Conservation (phyloP, 2,888 invertebrate species). For the Apoderus coryli region DNA sequence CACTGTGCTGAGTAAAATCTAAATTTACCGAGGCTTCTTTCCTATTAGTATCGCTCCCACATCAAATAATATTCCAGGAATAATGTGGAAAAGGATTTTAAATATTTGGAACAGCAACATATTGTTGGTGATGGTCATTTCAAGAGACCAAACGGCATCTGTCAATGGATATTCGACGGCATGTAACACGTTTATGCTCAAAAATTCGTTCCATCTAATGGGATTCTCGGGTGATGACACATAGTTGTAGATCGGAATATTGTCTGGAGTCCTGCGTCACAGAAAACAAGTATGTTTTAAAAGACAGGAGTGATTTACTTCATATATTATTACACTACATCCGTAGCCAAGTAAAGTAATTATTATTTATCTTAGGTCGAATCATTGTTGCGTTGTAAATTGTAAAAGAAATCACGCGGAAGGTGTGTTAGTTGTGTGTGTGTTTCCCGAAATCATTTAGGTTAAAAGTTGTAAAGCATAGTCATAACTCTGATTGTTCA, state of each 20-base stretch:
- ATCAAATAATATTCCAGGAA: slow-evolving; percentile 47
- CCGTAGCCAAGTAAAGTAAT: too few relatives aligned
- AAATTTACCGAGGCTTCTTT: slow-evolving; percentile 30
- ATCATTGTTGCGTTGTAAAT: too few relatives aligned
- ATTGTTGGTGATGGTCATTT: slow-evolving; percentile 21
- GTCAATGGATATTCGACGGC: slow-evolving; percentile 38
- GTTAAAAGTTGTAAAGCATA: too few relatives aligned
- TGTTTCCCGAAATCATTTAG: too few relatives aligned
- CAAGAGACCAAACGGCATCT: slow-evolving; percentile 37
- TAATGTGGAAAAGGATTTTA: slow-evolving; percentile 40
- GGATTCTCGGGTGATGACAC: slow-evolving; percentile 68
- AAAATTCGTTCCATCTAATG: slow-evolving; percentile 64
- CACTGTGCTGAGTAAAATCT: too few relatives aligned
- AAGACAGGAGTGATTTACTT: too few relatives aligned
- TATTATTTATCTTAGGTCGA: too few relatives aligned
- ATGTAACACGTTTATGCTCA: slow-evolving; percentile 35
- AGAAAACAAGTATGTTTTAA: background rate
- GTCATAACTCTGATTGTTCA: too few relatives aligned
- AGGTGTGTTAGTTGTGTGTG: too few relatives aligned
- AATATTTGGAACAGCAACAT: slow-evolving; percentile 30
- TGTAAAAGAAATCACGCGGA: too few relatives aligned
- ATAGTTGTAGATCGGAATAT: slow-evolving; percentile 62
- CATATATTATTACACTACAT: too few relatives aligned
- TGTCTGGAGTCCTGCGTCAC: slow-evolving; percentile 14
- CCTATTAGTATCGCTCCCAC: slow-evolving; percentile 32